phyloP scores from a whole-genome alignment of 2,113 vertebrate species.

The Odobenus rosmarus region DNA sequence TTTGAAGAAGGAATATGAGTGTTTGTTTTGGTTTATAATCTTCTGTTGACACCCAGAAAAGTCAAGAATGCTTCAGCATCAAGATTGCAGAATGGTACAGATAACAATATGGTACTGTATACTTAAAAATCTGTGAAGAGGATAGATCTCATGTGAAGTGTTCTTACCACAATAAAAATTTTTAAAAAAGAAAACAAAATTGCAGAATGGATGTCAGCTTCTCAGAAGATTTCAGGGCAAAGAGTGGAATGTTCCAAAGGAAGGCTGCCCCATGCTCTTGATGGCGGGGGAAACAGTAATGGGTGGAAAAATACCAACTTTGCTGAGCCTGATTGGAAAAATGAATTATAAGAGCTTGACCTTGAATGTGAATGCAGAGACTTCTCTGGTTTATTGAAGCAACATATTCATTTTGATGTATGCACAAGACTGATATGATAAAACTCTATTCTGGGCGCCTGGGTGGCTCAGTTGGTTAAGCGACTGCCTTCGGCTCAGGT shows the following conservation, averaged over 20 bases:
- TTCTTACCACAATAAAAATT: not conserved
- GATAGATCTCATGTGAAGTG: not conserved
- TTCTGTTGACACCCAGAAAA: not conserved
- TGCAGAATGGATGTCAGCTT: not conserved
- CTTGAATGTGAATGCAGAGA: not conserved
- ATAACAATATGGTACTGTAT: not conserved
- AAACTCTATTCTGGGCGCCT: not conserved
- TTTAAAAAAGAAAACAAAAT: not conserved
- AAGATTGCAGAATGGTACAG: not conserved
- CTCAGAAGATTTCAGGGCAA: constrained; percentile 4
- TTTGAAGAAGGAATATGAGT: not conserved
- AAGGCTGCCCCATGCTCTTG: not conserved
- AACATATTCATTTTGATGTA: not conserved
- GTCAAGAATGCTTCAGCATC: not conserved
- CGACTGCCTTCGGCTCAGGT: too few species aligned
- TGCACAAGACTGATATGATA: not conserved
- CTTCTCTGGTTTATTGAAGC: constrained; percentile 12
- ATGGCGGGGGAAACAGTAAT: not conserved
- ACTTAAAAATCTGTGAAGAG: not conserved
- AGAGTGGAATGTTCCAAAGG: not conserved
- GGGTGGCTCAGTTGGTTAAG: too few species aligned
- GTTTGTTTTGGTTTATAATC: constrained; percentile 26
- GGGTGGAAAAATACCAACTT: not conserved
- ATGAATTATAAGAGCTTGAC: not conserved
- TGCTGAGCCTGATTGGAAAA: not conserved